Base-by-base conservation (phyloP, 2,113 vertebrate genomes). In the Catagonus wagneri region DNA sequence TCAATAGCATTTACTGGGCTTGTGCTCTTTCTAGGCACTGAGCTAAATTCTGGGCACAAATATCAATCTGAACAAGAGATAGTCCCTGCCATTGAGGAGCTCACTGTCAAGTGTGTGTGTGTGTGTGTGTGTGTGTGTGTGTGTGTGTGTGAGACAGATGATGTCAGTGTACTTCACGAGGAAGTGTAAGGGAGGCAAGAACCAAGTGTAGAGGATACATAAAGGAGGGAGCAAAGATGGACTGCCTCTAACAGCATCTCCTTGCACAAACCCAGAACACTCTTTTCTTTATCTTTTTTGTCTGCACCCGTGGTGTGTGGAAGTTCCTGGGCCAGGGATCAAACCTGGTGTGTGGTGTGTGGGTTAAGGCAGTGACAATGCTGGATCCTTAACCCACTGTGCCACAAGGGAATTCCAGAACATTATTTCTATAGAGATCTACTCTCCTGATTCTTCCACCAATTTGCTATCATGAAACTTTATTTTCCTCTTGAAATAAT, bases 11-110 rank as follows among this genome's bases (percentile, higher is more conserved):
- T 83, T 90, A 39, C 50, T 88, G 32, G 65, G 36, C 5, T 23
- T 88, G 17, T 79, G 19, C 50, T 93, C 17, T 79, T 95, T 91
- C n/a, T 80, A 93, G 54, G 29, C 16, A 58, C 23, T 65, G 75
- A 87, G 65, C 6, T 86, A 61, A 79, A 36, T 90, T 27, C 7
- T 68, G 29, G 32, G 27, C 50, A 60, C 83, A 88, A 74, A 65
- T 52, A 39, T 29, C 58, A 79, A 66, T 54, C 44, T 81, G 44
- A 89, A 44, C 1, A 65, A 86, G 75, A 89, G 20, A 9, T n/a
- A 54, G 80, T 72, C 15, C 34, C 72, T 80, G 65, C 36, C 27
- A n/a, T 50, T 72, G 66, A 79, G 32, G 58, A 81, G 16, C 16
- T 89, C 85, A 27, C 2, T 27, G 50, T 79, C n/a, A 85, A 65